These are phyloP conservation scores for Ursus arctos DNA, from an alignment of 2,113 vertebrate genomes.

Conservation along the genomic window DNA sequence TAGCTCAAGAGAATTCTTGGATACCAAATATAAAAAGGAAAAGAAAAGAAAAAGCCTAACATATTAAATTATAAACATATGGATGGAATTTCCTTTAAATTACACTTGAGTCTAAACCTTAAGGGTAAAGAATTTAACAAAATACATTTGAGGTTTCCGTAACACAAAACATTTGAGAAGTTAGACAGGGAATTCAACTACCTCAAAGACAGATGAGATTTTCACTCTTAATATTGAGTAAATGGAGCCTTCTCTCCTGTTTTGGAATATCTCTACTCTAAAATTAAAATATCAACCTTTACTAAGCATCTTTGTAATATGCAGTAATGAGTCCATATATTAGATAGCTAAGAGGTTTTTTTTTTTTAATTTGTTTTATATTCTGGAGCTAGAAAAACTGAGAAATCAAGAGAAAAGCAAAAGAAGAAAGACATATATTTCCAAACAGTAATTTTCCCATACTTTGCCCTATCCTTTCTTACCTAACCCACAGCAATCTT, in stretches of 20 bases:
- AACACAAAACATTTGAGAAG: constrained; percentile 53
- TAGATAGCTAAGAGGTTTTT: background rate
- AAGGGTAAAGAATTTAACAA: constrained; percentile 55
- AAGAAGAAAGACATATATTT: background rate
- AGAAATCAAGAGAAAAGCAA: background rate
- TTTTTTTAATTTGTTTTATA: background rate
- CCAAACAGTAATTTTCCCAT: background rate
- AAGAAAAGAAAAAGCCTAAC: background rate
- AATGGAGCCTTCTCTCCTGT: background rate
- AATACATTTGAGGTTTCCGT: constrained; percentile 43
- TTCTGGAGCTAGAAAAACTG: background rate
- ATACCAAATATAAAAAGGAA: constrained; percentile 20
- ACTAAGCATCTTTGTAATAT: background rate
- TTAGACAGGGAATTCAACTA: constrained; percentile 29
- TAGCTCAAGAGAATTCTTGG: background rate
- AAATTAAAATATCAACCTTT: constrained; percentile 11
- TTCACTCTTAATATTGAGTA: background rate
- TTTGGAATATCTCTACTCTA: background rate
- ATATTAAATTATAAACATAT: constrained; percentile 59
- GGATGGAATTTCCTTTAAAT: constrained; percentile 58
- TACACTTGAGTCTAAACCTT: constrained; percentile 40
- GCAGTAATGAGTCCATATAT: background rate
- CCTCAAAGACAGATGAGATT: constrained; percentile 23
- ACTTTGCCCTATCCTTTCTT: background rate
- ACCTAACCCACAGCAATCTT: background rate